A percentile compares a stretch with the other conserved stretches of the same genome.
Evolutionary conservation across 2,888 invertebrate species (phyloP).

Genomic region (Eupithecia vulgata): DNA sequence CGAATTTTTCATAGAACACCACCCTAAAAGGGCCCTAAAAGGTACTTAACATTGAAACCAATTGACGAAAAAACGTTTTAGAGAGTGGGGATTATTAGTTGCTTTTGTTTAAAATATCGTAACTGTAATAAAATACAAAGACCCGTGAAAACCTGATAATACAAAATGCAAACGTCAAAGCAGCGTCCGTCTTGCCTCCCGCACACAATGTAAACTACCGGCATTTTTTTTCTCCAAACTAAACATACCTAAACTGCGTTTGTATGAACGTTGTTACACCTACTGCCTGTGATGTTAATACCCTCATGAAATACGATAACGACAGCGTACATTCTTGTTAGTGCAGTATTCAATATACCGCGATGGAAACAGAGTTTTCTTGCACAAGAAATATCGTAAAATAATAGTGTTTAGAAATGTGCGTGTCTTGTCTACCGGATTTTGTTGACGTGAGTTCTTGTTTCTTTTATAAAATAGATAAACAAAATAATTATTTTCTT

Average conservation of each 20-base stretch:
- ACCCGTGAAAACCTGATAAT: background rate
- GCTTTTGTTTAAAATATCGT: background rate
- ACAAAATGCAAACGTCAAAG: background rate
- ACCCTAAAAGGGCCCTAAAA: background rate
- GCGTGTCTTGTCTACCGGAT: background rate
- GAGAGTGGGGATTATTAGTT: background rate
- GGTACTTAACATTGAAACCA: background rate
- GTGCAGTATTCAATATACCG: background rate
- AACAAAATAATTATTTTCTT: background rate
- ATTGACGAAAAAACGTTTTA: background rate
- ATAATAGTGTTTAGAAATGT: slow-evolving; percentile 6
- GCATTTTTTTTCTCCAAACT: background rate
- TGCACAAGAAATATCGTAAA: slow-evolving; percentile 1
- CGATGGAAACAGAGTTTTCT: background rate
- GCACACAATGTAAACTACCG: background rate
- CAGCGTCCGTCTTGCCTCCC: background rate
- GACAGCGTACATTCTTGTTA: slow-evolving; percentile 4
- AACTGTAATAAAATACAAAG: background rate
- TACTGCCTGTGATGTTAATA: slow-evolving; percentile 26
- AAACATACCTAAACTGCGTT: background rate
- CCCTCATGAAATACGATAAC: slow-evolving; percentile 28
- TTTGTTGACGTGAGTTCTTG: slow-evolving; percentile 4
- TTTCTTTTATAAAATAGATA: background rate
- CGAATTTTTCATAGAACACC: background rate
- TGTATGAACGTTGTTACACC: slow-evolving; percentile 10